Percentiles rank a stretch among this genome's conserved stretches.
These are phyloP conservation scores for Imbricaverruca yamaguchii DNA, from an alignment of 2,888 invertebrate species.

Conservation along the genomic window DNA sequence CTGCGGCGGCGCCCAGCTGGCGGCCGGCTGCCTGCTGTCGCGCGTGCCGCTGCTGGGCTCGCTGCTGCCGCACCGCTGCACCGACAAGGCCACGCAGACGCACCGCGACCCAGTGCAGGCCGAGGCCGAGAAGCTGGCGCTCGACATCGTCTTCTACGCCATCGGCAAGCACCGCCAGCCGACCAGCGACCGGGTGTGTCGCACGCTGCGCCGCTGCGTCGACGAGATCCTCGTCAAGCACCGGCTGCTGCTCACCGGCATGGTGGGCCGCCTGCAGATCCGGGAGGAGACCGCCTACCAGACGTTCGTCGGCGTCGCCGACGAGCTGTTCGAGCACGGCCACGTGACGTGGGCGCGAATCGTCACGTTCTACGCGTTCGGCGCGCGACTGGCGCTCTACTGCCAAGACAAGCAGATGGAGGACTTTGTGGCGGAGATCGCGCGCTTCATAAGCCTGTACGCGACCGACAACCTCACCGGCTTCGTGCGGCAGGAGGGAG, in stretches of 20 bases:
- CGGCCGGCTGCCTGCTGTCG: slow-evolving; percentile 55
- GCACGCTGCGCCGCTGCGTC: slow-evolving; percentile 44
- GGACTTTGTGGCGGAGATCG: slow-evolving; percentile 41
- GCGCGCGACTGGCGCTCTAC: slow-evolving; percentile 33
- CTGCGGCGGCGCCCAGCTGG: slow-evolving; percentile 38
- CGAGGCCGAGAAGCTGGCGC: slow-evolving; percentile 30
- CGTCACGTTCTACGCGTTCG: slow-evolving; percentile 34
- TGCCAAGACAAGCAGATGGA: slow-evolving; percentile 35
- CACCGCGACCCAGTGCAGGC: slow-evolving; percentile 25
- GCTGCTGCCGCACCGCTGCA: slow-evolving; percentile 10
- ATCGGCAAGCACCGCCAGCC: slow-evolving; percentile 22
- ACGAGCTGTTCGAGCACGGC: slow-evolving; percentile 44
- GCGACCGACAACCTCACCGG: slow-evolving; percentile 43
- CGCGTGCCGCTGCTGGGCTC: slow-evolving; percentile 25
- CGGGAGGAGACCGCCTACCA: slow-evolving; percentile 39
- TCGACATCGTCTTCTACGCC: slow-evolving; percentile 27
- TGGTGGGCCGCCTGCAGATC: slow-evolving; percentile 44
- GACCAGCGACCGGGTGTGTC: slow-evolving; percentile 41
- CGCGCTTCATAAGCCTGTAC: slow-evolving; percentile 43
- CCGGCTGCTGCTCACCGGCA: slow-evolving; percentile 45
- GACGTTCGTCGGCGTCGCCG: slow-evolving; percentile 39
- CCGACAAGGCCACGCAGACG: slow-evolving; percentile 24
- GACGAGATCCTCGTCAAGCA: slow-evolving; percentile 46
- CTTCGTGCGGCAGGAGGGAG: slow-evolving; percentile 45
- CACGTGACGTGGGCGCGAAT: slow-evolving; percentile 33